These are phyloP conservation scores for Carcharodon carcharias DNA, from an alignment of 2,797 vertebrate genomes.

Conservation along the genomic window DNA sequence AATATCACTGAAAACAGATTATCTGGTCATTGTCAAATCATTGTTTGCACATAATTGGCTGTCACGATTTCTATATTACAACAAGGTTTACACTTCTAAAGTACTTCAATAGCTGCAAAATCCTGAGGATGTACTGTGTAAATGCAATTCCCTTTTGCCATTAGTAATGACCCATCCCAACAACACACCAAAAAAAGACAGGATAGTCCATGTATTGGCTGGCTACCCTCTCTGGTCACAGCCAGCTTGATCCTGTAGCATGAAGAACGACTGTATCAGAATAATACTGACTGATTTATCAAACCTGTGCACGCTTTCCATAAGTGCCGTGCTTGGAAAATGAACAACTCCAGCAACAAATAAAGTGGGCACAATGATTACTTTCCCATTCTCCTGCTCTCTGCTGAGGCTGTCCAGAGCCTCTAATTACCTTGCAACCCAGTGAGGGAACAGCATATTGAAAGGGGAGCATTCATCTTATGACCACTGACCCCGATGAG, in stretches of 20 bases:
- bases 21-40: neutral
- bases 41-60: neutral
- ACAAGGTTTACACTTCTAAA: neutral
- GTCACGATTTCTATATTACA: neutral
- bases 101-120: neutral
- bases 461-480: neutral
- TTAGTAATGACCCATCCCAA: neutral
- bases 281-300: neutral
- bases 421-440: neutral
- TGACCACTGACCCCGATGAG: neutral
- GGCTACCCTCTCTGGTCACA: neutral
- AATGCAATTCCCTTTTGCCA: neutral
- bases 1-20: neutral
- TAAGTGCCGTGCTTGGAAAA: neutral
- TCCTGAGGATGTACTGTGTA: no score
- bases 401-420: neutral
- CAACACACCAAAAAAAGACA: neutral
- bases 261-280: neutral
- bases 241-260: neutral
- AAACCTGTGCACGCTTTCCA: neutral
- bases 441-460: neutral
- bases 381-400: neutral
- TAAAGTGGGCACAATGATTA: neutral
- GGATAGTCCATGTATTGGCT: neutral
- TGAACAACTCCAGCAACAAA: neutral